phyloP scores from a whole-genome alignment of 2,113 vertebrate genomes.

The Alces alces region DNA sequence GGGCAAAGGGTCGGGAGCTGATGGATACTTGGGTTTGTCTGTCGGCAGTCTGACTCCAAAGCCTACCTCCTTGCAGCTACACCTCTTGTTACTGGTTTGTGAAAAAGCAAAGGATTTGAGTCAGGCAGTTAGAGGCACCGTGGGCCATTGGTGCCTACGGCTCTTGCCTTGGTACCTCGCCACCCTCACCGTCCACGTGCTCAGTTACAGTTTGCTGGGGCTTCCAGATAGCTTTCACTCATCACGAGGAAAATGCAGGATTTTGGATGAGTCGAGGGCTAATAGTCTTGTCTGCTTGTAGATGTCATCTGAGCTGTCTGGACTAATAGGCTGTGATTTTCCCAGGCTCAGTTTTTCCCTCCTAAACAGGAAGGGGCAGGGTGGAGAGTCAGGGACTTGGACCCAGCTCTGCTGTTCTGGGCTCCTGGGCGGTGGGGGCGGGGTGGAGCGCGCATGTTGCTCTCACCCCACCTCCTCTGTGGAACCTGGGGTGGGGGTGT shows the following conservation, averaged over 20 bases:
- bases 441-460: background rate
- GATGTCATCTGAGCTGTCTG: background rate
- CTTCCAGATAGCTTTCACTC: background rate
- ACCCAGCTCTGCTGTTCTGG: background rate
- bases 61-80: background rate
- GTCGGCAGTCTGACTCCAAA: background rate
- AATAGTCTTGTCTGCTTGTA: background rate
- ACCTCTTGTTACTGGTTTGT: background rate
- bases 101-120: background rate
- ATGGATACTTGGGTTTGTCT: background rate
- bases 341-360: background rate
- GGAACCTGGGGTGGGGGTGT: no score
- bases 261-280: background rate
- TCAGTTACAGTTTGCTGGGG: background rate
- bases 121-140: background rate
- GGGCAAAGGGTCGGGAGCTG: background rate
- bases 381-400: background rate
- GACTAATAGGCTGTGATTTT: background rate
- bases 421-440: background rate
- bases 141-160: background rate
- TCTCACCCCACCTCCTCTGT: background rate
- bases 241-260: background rate
- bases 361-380: background rate
- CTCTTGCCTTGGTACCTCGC: background rate
- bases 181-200: background rate